Percentiles rank a stretch among this genome's conserved stretches.
These are phyloP conservation scores for Muntiacus muntjak DNA, from an alignment of 2,113 vertebrate species.

Conservation along the genomic window DNA sequence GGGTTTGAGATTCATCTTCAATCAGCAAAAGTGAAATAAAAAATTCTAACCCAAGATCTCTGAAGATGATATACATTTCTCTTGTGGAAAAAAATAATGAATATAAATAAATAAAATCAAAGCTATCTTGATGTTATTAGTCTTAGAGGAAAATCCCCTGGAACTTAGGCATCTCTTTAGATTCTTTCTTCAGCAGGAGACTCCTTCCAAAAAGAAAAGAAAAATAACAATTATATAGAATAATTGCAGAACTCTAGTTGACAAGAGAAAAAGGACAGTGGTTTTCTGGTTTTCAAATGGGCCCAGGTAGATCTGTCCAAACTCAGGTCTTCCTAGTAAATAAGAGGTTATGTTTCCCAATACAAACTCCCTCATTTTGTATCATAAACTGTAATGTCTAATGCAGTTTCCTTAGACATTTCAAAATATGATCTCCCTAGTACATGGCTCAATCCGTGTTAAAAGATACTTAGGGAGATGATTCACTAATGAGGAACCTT, in stretches of 20 bases:
- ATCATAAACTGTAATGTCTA: neutral
- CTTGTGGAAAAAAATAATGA: neutral
- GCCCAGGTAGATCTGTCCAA: neutral
- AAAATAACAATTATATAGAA: constrained; percentile 67
- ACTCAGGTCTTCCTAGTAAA: neutral
- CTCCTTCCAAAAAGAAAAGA: constrained; percentile 72
- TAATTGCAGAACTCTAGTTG: constrained; percentile 31
- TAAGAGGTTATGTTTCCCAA: neutral
- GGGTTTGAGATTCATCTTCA: constrained; percentile 43
- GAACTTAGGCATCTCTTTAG: constrained; percentile 59
- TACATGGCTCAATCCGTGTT: neutral
- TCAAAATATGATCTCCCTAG: neutral
- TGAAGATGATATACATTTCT: constrained; percentile 47
- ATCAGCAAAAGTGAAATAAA: neutral
- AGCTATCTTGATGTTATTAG: constrained; percentile 47
- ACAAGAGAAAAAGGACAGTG: constrained; percentile 17
- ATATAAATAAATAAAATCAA: constrained; percentile 42
- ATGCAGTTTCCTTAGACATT: neutral
- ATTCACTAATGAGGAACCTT: neutral
- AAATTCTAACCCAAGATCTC: constrained; percentile 30
- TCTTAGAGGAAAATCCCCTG: constrained; percentile 57
- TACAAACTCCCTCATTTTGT: neutral
- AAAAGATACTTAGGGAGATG: constrained; percentile 21
- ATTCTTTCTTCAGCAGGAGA: constrained; percentile 69
- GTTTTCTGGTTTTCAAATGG: constrained; percentile 20